Evolutionary conservation across 1,140 invertebrate genomes (phyloP).

Genomic region (Nephila pilipes): DNA sequence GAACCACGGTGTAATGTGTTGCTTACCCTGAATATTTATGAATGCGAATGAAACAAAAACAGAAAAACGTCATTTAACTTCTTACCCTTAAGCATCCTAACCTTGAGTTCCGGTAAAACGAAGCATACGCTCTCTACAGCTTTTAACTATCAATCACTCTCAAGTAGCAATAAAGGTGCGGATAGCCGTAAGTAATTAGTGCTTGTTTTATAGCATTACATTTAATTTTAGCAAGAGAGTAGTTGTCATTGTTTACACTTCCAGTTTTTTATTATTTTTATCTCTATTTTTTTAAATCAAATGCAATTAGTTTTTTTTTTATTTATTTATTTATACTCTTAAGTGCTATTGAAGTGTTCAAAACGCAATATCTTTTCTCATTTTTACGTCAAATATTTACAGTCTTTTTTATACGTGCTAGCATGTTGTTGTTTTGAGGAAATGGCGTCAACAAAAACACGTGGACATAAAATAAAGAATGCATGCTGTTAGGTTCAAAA

Average conservation of each 20-base stretch:
- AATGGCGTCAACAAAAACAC: too few relatives aligned
- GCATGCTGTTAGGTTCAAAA: too few relatives aligned
- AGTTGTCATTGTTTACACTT: conserved; percentile 18
- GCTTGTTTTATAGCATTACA: conserved; percentile 48
- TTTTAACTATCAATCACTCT: conserved; percentile 45
- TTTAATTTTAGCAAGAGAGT: neutral
- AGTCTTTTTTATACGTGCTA: too few relatives aligned
- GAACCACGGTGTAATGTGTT: neutral
- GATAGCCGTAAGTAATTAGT: conserved; percentile 28
- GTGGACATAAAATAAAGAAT: too few relatives aligned
- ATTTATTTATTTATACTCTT: neutral
- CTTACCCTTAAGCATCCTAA: neutral
- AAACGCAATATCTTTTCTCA: neutral
- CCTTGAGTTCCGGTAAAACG: neutral
- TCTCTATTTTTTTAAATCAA: neutral
- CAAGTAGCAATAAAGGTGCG: conserved; percentile 18
- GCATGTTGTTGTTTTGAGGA: too few relatives aligned
- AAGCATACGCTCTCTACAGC: neutral
- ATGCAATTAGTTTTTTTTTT: neutral
- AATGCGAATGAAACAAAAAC: neutral
- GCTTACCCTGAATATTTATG: conserved; percentile 23
- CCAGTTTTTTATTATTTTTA: neutral
- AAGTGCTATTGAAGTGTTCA: neutral
- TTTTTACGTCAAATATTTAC: too few relatives aligned
- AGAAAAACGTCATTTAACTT: neutral